Conservation (phyloP, 2,888 invertebrate species). For the Campoletis raptor region DNA sequence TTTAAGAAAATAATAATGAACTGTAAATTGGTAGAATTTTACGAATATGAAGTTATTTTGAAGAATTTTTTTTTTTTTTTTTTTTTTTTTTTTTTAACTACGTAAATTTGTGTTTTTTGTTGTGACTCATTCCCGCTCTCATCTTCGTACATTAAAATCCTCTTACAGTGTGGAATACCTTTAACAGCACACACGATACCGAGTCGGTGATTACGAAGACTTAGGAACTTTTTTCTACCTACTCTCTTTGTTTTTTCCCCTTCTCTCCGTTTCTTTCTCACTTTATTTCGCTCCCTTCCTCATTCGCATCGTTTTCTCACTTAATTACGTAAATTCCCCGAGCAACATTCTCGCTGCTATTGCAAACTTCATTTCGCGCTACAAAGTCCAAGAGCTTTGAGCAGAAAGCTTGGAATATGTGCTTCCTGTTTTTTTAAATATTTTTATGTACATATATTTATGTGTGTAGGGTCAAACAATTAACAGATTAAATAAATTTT, state of each 20-base stretch:
- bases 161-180: slow-evolving; percentile 63
- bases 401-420: slow-evolving; percentile 1
- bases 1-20: not conserved
- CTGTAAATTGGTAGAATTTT: not conserved
- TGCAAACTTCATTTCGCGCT: slow-evolving; percentile 30
- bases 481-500: not conserved
- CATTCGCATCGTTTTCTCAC: slow-evolving; percentile 38
- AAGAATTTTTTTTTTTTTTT: not conserved
- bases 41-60: not conserved
- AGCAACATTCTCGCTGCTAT: slow-evolving; percentile 15
- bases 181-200: slow-evolving; percentile 52
- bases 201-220: slow-evolving; percentile 65
- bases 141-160: slow-evolving; percentile 42
- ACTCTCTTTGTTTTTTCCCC: not conserved
- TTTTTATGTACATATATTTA: not conserved
- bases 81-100: not conserved
- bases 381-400: not conserved
- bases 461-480: not conserved
- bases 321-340: slow-evolving; percentile 52
- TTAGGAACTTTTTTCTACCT: slow-evolving; percentile 52
- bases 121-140: slow-evolving; percentile 4
- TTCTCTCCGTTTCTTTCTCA: not conserved
- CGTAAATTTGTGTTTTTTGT: not conserved
- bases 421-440: not conserved
- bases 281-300: slow-evolving; percentile 20